Percentiles rank a stretch among this genome's conserved stretches.
Evolutionary conservation across 1,140 invertebrate genomes (phyloP).

Genomic region (Calephelis virginiensis): DNA sequence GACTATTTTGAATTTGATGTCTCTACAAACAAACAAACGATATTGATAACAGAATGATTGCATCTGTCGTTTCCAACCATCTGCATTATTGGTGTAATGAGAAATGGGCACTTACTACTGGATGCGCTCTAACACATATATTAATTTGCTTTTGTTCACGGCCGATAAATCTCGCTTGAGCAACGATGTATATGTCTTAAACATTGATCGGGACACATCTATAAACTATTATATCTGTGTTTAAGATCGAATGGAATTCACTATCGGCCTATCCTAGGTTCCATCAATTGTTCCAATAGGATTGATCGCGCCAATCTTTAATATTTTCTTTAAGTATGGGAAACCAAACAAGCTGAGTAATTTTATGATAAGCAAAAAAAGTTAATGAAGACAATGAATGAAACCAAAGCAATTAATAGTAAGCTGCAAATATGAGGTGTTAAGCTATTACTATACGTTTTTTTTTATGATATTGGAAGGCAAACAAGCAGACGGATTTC

Average conservation of each 20-base stretch:
- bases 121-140: conserved; percentile 37
- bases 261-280: too few relatives aligned
- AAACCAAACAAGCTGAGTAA: too few relatives aligned
- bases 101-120: conserved; percentile 34
- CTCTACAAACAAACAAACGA: neutral
- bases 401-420: too few relatives aligned
- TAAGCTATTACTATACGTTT: too few relatives aligned
- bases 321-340: too few relatives aligned
- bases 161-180: conserved; percentile 38
- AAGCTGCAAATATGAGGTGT: too few relatives aligned
- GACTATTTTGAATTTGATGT: neutral
- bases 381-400: too few relatives aligned
- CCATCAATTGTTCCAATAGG: too few relatives aligned
- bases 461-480: too few relatives aligned
- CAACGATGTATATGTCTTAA: conserved; percentile 22
- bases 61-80: conserved; percentile 14
- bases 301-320: too few relatives aligned
- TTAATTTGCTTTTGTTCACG: conserved; percentile 45
- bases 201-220: conserved; percentile 1
- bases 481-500: too few relatives aligned
- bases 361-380: too few relatives aligned
- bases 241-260: neutral
- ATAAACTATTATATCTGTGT: neutral
- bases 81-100: conserved; percentile 40
- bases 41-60: neutral